Evolutionary conservation across 1,140 invertebrate species (phyloP), one percentile per base, ranked within the genome.

Genomic region (Lysiphlebus fabarum): DNA sequence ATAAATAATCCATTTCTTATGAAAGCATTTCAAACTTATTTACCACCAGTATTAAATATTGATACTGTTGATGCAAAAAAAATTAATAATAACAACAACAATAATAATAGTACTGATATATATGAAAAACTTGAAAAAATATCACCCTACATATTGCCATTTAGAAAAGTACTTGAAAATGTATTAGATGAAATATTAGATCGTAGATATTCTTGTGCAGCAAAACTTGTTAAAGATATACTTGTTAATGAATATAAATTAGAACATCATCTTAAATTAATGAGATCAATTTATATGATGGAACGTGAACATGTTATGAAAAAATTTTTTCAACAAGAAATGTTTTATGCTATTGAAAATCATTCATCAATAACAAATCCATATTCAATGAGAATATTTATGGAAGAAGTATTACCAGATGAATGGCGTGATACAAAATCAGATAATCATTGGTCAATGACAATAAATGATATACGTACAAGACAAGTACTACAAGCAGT

Each of bases 221-320:
- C 81, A 43, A 74, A 76, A 67, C 69, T 82, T 62, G 81, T 83
- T 0, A 83, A 81, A 67, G 70, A 80, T 61, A 76, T 82, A 37
- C 67, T 84, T 43, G 71, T 79, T 6, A 68, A 77, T 26, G 80
- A 84, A 53, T 81, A 81, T 58, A 76, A 80, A 64, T 61, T 85
- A 6, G 78, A 80, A 40, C 70, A 70, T 40, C 78, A 84, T 62
- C 70, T 84, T 40, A 73, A 75, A 43, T 67, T 82, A 53, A 72
- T 84, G 66, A 75, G 78, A 58, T 77, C 73, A n/a, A 72, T 87
- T 60, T 87, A 83, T 64, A 77, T 88, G 67, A 86, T 88, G 82
- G 82, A 83, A 67, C 65, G 68, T 8, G 86, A 85, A 40, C 83
- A 86, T 62, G 68, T 84, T 10, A 82, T 87, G 77, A 84, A 82